Evolutionary conservation across 1,140 invertebrate genomes (phyloP).

Genomic region (Palaemon carinicauda): DNA sequence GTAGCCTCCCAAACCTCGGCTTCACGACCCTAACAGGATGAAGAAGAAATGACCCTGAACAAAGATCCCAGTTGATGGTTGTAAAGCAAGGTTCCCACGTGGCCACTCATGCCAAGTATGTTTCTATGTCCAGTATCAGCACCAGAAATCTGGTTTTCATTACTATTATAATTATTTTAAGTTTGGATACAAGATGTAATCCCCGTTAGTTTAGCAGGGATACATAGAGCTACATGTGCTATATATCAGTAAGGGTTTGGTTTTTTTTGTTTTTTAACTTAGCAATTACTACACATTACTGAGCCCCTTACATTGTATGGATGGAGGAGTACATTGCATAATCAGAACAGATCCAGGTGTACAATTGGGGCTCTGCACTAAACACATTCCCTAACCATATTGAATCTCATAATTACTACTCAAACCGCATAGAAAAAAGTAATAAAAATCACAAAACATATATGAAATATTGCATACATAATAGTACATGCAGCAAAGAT

Average conservation of each 20-base stretch:
- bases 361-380: slow-evolving; percentile 18
- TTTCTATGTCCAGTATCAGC: slow-evolving; percentile 31
- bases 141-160: slow-evolving; percentile 21
- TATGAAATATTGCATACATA: slow-evolving; percentile 28
- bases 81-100: slow-evolving; percentile 36
- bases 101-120: slow-evolving; percentile 33
- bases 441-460: slow-evolving; percentile 46
- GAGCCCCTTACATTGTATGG: slow-evolving; percentile 30
- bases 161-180: not conserved
- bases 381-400: slow-evolving; percentile 26
- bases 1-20: slow-evolving; percentile 15
- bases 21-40: slow-evolving; percentile 18
- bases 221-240: slow-evolving; percentile 38
- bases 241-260: slow-evolving; percentile 13
- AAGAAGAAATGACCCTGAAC: slow-evolving; percentile 36
- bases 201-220: slow-evolving; percentile 21
- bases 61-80: slow-evolving; percentile 37
- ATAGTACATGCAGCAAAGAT: slow-evolving; percentile 37
- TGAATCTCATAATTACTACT: slow-evolving; percentile 38
- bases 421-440: slow-evolving; percentile 30
- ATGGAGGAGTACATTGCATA: slow-evolving; percentile 45
- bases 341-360: slow-evolving; percentile 19
- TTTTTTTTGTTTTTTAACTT: not conserved
- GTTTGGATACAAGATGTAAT: slow-evolving; percentile 32
- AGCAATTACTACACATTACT: slow-evolving; percentile 10